A percentile compares a stretch with the other conserved stretches of the same genome.
Evolutionary conservation across 1,140 invertebrate species (phyloP).

Genomic region (Cydia splendana): DNA sequence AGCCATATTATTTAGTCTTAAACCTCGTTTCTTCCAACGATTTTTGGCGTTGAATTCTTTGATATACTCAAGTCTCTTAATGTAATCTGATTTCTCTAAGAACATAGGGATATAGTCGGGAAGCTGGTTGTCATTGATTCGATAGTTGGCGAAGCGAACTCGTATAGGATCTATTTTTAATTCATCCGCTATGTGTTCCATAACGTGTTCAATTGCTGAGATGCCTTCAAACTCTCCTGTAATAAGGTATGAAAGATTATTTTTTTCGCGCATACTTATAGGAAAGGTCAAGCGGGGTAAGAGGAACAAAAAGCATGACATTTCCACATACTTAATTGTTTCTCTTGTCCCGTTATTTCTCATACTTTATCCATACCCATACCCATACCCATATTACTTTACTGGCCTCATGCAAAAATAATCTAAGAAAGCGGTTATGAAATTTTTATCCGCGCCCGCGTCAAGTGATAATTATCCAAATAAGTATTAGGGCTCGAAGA

Average conservation of each 20-base stretch:
- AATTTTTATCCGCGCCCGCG: too few relatives aligned
- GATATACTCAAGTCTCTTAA: slow-evolving; percentile 75
- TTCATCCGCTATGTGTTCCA: slow-evolving; percentile 87
- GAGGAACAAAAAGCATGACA: too few relatives aligned
- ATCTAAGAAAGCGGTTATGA: too few relatives aligned
- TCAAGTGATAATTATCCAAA: too few relatives aligned
- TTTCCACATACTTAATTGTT: too few relatives aligned
- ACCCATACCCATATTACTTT: too few relatives aligned
- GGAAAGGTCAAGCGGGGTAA: background rate
- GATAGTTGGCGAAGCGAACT: slow-evolving; percentile 82
- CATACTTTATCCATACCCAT: too few relatives aligned
- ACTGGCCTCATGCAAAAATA: too few relatives aligned
- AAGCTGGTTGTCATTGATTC: slow-evolving; percentile 44
- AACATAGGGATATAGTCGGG: slow-evolving; percentile 41
- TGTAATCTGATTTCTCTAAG: slow-evolving; percentile 71
- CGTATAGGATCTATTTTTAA: slow-evolving; percentile 83
- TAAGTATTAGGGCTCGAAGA: too few relatives aligned
- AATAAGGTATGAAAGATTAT: slow-evolving; percentile 51
- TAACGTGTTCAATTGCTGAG: slow-evolving; percentile 86
- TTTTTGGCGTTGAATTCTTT: slow-evolving; percentile 82
- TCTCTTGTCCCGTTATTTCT: too few relatives aligned
- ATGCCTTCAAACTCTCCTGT: slow-evolving; percentile 83
- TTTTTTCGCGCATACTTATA: background rate
- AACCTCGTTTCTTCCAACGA: slow-evolving; percentile 85
- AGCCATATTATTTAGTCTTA: slow-evolving; percentile 81